Conservation (phyloP, 35 echinoderm and acorn worm genomes). For the Hemicentrotus pulcherrimus region DNA sequence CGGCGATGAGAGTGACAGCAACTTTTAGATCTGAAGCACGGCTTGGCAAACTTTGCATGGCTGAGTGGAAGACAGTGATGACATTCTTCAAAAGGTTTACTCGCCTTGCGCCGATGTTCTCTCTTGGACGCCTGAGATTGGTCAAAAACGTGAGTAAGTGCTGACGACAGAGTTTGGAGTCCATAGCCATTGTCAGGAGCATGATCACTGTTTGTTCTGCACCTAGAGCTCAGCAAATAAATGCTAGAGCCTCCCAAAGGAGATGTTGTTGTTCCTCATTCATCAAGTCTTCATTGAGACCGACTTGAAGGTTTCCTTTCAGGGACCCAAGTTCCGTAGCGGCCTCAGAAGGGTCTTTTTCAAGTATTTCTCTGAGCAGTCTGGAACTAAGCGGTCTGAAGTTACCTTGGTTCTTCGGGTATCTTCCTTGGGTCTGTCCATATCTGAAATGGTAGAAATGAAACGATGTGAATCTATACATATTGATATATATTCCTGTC, state of each 20-base stretch:
- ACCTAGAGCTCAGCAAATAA: constrained; percentile 15
- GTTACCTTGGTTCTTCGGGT: neutral
- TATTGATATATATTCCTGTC: too few relatives aligned
- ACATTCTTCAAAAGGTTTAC: neutral
- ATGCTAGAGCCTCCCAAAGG: constrained; percentile 18
- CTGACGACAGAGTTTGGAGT: neutral
- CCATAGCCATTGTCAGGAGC: neutral
- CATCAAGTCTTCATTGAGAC: constrained; percentile 35
- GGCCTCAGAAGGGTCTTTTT: constrained; percentile 28
- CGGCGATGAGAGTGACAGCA: constrained; percentile 39
- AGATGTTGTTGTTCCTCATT: constrained; percentile 16
- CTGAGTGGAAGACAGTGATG: constrained; percentile 3
- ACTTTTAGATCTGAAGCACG: constrained; percentile 39
- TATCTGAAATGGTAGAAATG: neutral
- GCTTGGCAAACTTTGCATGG: constrained; percentile 53
- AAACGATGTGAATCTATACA: too few relatives aligned
- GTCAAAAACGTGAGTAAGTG: neutral
- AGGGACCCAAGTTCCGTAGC: constrained; percentile 2
- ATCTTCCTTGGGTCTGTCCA: neutral
- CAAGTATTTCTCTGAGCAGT: neutral
- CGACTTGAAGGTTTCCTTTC: constrained; percentile 23
- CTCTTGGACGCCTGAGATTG: neutral
- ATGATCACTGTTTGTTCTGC: constrained; percentile 40
- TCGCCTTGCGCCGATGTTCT: neutral
- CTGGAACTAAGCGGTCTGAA: constrained; percentile 15